Conservation (phyloP, 2,113 vertebrate species). For the Geococcyx californianus region DNA sequence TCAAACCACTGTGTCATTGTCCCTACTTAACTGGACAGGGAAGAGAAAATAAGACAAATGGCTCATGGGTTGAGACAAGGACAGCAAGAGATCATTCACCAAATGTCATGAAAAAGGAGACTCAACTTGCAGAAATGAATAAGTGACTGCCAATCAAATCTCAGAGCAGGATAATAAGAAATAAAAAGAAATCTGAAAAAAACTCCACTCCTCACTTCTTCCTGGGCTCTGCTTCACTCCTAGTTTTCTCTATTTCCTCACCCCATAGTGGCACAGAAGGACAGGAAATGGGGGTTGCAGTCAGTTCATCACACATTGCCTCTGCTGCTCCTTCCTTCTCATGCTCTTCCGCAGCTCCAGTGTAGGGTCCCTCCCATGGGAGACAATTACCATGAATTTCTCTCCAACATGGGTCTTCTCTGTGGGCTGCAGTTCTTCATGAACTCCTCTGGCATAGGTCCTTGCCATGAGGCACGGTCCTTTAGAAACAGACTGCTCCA, state of each 20-base stretch:
- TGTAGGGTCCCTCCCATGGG: rapidly evolving
- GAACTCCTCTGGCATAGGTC: neutral
- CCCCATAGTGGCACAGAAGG: neutral
- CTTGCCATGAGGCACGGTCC: neutral
- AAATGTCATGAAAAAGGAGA: neutral
- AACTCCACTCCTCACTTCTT: neutral
- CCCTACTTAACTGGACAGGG: neutral
- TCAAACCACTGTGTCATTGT: neutral
- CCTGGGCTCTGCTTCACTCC: neutral
- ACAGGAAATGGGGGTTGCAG: neutral
- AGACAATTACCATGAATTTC: neutral
- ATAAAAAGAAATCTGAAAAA: neutral
- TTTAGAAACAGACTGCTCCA: neutral
- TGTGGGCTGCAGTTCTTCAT: neutral
- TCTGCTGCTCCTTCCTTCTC: neutral
- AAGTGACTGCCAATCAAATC: neutral
- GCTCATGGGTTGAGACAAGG: neutral
- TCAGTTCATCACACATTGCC: neutral
- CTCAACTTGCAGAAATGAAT: neutral
- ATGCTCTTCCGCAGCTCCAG: neutral
- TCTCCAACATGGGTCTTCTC: neutral
- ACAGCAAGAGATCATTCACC: neutral
- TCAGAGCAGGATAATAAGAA: neutral
- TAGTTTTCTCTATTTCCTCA: neutral
- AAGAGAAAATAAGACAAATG: neutral